Conservation (phyloP, 2,797 vertebrate genomes). For the Otolemur crassicaudatus region DNA sequence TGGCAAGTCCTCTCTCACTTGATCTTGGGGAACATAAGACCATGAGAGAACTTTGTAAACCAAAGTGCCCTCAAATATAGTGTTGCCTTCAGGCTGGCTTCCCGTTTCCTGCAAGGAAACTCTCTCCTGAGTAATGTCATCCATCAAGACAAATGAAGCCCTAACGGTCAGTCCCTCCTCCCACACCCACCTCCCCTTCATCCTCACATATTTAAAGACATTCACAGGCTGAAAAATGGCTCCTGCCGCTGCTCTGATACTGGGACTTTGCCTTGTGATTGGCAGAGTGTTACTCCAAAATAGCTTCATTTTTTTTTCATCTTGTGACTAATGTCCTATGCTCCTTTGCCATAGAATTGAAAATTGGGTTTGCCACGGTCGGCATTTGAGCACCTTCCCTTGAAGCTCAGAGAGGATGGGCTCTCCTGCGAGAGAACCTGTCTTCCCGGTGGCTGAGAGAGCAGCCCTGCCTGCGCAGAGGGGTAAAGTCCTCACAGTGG, state of each 20-base stretch:
- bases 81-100: constrained; percentile 36
- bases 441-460: background rate
- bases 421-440: background rate
- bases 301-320: constrained; percentile 59
- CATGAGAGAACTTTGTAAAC: background rate
- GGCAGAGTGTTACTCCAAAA: constrained; percentile 80
- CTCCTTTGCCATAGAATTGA: constrained; percentile 46
- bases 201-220: constrained; percentile 78
- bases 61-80: background rate
- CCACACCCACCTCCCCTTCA: background rate
- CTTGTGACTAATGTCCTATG: constrained; percentile 80
- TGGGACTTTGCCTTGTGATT: constrained; percentile 83
- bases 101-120: constrained; percentile 74
- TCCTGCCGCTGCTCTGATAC: constrained; percentile 73
- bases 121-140: constrained; percentile 69
- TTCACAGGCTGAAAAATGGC: constrained; percentile 81
- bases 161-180: constrained; percentile 35
- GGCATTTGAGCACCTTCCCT: constrained; percentile 49
- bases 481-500: constrained; percentile 50
- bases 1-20: background rate
- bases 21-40: background rate
- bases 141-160: constrained; percentile 80
- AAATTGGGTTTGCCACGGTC: constrained; percentile 58
- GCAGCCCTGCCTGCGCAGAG: background rate
- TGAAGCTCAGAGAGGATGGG: constrained; percentile 47